Base-by-base conservation (phyloP, 2,888 invertebrate species). In the Microctonus aethiopoides region DNA sequence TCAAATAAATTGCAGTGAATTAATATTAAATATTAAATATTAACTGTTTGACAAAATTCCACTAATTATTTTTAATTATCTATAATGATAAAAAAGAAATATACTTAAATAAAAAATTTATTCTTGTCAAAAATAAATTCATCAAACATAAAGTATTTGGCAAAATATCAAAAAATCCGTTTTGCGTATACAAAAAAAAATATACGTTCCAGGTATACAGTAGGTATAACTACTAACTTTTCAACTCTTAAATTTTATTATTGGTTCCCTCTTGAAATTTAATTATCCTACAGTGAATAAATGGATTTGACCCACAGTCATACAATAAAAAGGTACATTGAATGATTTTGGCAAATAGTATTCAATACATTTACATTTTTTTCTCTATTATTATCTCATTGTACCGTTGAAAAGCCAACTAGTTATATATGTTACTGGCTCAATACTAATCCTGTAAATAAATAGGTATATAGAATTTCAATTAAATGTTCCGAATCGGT, bases 381-480 rank as follows among this genome's bases (percentile, higher is more conserved):
- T 9, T 54, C 13, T 54, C 24, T 54, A 24, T 54, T 54, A 24
- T 52, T 16, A 7, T 29, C 26, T 13, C n/a, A n/a, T 39, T 13
- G n/a, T 39, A 11, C 39, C 2, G n/a, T 26, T 29, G 29, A 56
- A n/a, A 26, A 13, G 29, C 56, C 56, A 29, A 56, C 24, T 56
- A 29, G 24, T 26, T 1, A 56, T 56, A n/a, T n/a, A n/a, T n/a
- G n/a, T 29, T 24, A 56, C 29, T 26, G n/a, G 26, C 4, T 29
- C 56, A 11, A 56, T 56, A 2, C 56, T 56, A 22, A 3, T 54
- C 1, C 56, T 2, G 26, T 29, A n/a, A 56, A 56, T 56, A 26
- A 26, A 56, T 56, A 56, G 56, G 29, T 56, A 56, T 13, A 39
- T 26, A 56, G 29, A 56, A 29, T 24, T 29, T 26, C 56, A 56